These are phyloP conservation scores for Poecilia picta DNA, from an alignment of 2,797 vertebrate genomes.

Conservation along the genomic window DNA sequence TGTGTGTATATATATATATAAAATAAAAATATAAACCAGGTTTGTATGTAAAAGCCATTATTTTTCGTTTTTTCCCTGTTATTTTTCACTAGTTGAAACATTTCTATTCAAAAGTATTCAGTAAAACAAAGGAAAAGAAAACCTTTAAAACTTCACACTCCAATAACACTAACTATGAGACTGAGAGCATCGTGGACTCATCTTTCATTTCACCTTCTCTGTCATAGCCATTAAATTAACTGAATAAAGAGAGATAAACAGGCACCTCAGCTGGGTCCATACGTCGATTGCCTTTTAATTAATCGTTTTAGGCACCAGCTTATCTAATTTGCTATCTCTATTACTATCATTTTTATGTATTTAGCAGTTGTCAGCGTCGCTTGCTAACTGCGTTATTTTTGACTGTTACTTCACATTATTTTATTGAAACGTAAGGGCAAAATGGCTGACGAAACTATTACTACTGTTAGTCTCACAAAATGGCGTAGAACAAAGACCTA, in stretches of 20 bases:
- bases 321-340: neutral
- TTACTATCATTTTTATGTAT: neutral
- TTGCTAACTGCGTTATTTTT: neutral
- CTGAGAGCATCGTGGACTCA: neutral
- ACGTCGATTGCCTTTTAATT: neutral
- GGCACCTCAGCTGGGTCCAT: neutral
- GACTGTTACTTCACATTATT: slow-evolving; percentile 19
- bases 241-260: neutral
- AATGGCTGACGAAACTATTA: slow-evolving; percentile 74
- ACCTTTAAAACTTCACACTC: neutral
- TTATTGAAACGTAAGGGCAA: slow-evolving; percentile 57
- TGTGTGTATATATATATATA: neutral
- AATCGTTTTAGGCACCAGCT: neutral
- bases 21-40: neutral
- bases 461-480: slow-evolving; percentile 73
- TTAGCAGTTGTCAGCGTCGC: neutral
- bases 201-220: neutral
- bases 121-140: neutral
- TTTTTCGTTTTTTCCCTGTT: neutral
- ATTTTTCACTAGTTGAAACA: neutral
- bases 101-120: neutral
- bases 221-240: neutral
- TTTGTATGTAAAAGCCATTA: neutral
- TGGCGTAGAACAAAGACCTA: slow-evolving; percentile 77
- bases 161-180: neutral